Conservation (phyloP, 2,888 invertebrate species). For the Lithosia quadra region DNA sequence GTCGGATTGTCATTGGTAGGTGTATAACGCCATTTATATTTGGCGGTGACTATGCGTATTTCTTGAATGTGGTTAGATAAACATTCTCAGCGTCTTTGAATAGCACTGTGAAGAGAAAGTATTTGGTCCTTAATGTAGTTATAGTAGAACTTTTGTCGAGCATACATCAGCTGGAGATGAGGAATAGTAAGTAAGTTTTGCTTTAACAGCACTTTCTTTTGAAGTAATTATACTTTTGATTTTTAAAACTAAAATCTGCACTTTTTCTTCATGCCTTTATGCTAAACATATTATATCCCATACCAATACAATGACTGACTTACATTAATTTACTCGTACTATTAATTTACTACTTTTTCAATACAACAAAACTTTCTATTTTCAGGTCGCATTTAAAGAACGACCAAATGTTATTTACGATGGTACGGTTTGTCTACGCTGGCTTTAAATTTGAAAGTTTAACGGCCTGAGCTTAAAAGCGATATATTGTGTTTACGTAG, state of each 20-base stretch:
- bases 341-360: no score
- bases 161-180: no score
- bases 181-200: not conserved
- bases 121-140: not conserved
- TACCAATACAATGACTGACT: no score
- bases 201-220: not conserved
- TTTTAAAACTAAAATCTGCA: no score
- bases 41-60: not conserved
- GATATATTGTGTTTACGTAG: not conserved
- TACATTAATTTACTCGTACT: no score
- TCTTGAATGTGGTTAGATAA: not conserved
- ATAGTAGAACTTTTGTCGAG: no score
- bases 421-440: not conserved
- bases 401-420: not conserved
- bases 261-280: no score
- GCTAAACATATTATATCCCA: no score
- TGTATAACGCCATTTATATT: not conserved
- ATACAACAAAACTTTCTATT: no score
- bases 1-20: constrained; percentile 1
- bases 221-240: no score
- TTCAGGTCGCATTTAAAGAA: not conserved
- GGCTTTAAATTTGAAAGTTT: not conserved
- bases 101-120: no score
- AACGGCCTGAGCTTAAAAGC: not conserved
- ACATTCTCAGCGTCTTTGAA: not conserved